Base-by-base conservation (phyloP, 2,113 vertebrate genomes). In the Toxostoma redivivum region DNA sequence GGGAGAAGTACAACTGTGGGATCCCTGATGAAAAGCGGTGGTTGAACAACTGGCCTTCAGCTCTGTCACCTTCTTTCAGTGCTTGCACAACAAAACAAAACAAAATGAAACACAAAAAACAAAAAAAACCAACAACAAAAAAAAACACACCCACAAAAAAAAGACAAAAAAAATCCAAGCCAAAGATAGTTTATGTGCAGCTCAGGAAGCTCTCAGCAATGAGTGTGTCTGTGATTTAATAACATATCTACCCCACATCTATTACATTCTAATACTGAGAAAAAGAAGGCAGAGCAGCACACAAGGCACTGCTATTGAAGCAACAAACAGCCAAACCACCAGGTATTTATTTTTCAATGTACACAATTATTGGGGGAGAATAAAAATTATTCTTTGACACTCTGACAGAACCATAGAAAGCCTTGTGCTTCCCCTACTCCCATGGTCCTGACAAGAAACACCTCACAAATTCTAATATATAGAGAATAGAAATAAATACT, bases 401-500 rank as follows among this genome's bases (percentile, higher is more conserved):
- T 56, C 56, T 64, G 31, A 70, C n/a, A 7, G 53, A 93, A 45
- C 30, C 1, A 0, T n/a, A 82, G 90, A 94, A 95, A 92, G 50
- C 31, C 33, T 76, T 38, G 84, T 50, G 76, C 65, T 62, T 93
- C 64, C 58, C 60, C 45, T 83, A 37, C 61, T 94, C 81, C 62
- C 51, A 24, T 48, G 45, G 69, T 94, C 66, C 61, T 93, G 91
- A 87, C 81, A 89, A 94, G 86, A 94, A 95, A 76, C 87, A 84
- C 37, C 79, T 69, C 93, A 93, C 92, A 87, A 86, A 92, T 97
- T 95, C 76, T 95, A 96, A 97, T 95, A 94, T 88, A 69, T 37
- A 72, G 70, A 95, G 95, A 97, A 95, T 53, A 96, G 97, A 97
- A 97, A 96, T 94, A 97, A 98, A 97, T 92, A 95, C 80, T 88